Percentiles rank a stretch among this genome's conserved stretches.
Evolutionary conservation across 2,888 invertebrate genomes (phyloP).

Genomic region (Morpho achilles): DNA sequence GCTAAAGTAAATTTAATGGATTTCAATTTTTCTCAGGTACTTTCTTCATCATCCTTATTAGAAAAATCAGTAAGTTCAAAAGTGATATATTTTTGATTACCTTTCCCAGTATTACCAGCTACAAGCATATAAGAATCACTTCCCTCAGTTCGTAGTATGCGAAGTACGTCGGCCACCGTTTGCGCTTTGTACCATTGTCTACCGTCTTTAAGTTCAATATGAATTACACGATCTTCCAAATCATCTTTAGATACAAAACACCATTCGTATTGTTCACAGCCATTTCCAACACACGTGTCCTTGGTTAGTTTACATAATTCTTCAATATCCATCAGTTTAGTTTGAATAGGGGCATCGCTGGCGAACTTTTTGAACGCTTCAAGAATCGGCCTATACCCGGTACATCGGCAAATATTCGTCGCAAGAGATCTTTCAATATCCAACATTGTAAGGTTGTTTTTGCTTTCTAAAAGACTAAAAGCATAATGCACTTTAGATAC

Average conservation of each 20-base stretch:
- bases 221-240: slow-evolving; percentile 40
- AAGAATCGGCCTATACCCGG: slow-evolving; percentile 86
- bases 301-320: slow-evolving; percentile 41
- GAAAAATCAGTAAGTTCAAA: too few relatives aligned
- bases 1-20: too few relatives aligned
- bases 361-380: slow-evolving; percentile 87
- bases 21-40: too few relatives aligned
- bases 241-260: slow-evolving; percentile 71
- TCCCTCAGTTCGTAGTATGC: slow-evolving; percentile 61
- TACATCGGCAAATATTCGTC: slow-evolving; percentile 87
- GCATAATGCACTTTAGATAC: too few relatives aligned
- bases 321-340: slow-evolving; percentile 66
- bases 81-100: slow-evolving; percentile 12
- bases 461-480: slow-evolving; percentile 41
- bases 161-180: slow-evolving; percentile 69
- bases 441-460: slow-evolving; percentile 71
- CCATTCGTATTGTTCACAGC: slow-evolving; percentile 39
- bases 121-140: slow-evolving; percentile 80
- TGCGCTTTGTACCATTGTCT: slow-evolving; percentile 75
- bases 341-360: slow-evolving; percentile 65
- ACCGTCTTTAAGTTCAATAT: slow-evolving; percentile 48
- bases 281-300: slow-evolving; percentile 16
- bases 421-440: slow-evolving; percentile 86
- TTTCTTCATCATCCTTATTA: too few relatives aligned
- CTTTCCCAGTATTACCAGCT: slow-evolving; percentile 67